These are phyloP conservation scores for Pseudomyrmex sp. DNA, from an alignment of 1,140 invertebrate genomes.

Conservation along the genomic window DNA sequence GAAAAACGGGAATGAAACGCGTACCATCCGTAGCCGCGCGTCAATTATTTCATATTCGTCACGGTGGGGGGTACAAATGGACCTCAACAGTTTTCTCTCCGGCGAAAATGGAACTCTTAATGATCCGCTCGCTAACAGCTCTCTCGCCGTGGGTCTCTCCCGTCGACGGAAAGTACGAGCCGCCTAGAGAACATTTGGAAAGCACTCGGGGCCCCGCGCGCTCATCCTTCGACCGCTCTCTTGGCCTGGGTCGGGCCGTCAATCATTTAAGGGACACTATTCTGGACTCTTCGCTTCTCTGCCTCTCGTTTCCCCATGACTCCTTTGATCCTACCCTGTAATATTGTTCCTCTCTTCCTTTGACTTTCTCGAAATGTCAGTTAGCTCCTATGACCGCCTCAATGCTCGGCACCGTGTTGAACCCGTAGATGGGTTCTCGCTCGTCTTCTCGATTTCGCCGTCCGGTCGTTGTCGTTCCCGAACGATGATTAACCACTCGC, in stretches of 20 bases:
- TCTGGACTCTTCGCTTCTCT: slow-evolving; percentile 39
- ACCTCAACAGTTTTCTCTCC: slow-evolving; percentile 28
- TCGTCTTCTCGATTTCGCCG: slow-evolving; percentile 48
- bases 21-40: neutral
- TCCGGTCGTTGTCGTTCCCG: slow-evolving; percentile 58
- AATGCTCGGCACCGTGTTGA: slow-evolving; percentile 4
- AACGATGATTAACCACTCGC: slow-evolving; percentile 23
- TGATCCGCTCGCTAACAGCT: slow-evolving; percentile 16
- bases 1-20: too few relatives aligned
- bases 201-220: slow-evolving; percentile 60
- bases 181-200: slow-evolving; percentile 60
- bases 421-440: slow-evolving; percentile 35
- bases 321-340: slow-evolving; percentile 60
- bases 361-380: slow-evolving; percentile 55
- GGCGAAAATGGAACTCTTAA: slow-evolving; percentile 48
- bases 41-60: slow-evolving; percentile 41
- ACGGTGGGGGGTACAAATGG: slow-evolving; percentile 20
- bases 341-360: slow-evolving; percentile 56
- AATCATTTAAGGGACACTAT: slow-evolving; percentile 76
- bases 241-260: slow-evolving; percentile 69
- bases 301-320: slow-evolving; percentile 27
- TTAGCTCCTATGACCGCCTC: slow-evolving; percentile 21
- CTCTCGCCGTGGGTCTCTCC: neutral
- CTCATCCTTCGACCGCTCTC: slow-evolving; percentile 68
- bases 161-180: slow-evolving; percentile 34